Evolutionary conservation across 2,888 invertebrate species (phyloP).

Genomic region (Cosmia pyralina): DNA sequence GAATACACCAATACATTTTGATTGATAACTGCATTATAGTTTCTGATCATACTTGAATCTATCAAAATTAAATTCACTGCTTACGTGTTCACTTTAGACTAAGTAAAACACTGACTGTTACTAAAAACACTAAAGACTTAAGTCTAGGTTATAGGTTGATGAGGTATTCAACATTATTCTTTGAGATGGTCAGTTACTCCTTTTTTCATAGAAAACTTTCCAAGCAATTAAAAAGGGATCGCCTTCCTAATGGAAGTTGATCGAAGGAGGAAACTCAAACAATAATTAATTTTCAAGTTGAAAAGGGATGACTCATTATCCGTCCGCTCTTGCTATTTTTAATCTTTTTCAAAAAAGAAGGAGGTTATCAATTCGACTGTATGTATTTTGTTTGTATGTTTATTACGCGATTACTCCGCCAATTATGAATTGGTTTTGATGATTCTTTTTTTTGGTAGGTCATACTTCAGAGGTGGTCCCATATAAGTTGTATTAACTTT

Average conservation of each 20-base stretch:
- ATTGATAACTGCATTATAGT: not conserved
- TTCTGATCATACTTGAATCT: not conserved
- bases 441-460: too few relatives aligned
- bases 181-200: slow-evolving; percentile 15
- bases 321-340: slow-evolving; percentile 1
- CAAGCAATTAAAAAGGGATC: slow-evolving; percentile 55
- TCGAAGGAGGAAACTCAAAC: slow-evolving; percentile 46
- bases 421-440: too few relatives aligned
- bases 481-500: too few relatives aligned
- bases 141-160: not conserved
- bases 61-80: not conserved
- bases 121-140: not conserved
- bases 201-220: slow-evolving; percentile 23
- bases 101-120: not conserved
- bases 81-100: not conserved
- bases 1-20: too few relatives aligned
- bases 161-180: slow-evolving; percentile 4
- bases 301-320: slow-evolving; percentile 26
- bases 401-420: too few relatives aligned
- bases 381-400: too few relatives aligned
- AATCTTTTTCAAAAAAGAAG: too few relatives aligned
- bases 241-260: slow-evolving; percentile 46
- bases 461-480: too few relatives aligned
- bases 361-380: too few relatives aligned
- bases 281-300: slow-evolving; percentile 43